Evolutionary conservation across 2,113 vertebrate genomes (phyloP).

Genomic region (Tursiops truncatus): DNA sequence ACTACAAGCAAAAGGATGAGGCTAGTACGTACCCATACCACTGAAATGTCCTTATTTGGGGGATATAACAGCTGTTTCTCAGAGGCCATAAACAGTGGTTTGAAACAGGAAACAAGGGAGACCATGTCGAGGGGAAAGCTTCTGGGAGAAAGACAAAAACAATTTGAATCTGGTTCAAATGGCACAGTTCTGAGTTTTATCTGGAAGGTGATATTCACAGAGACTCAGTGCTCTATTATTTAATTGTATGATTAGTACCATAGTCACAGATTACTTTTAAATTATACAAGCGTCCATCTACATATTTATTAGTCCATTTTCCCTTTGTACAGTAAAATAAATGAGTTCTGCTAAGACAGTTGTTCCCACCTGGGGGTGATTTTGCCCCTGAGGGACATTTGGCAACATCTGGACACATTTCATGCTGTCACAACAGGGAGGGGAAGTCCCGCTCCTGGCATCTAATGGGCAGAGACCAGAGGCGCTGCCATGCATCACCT

Average conservation of each 20-base stretch:
- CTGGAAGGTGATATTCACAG: neutral
- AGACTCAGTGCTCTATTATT: neutral
- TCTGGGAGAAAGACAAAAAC: neutral
- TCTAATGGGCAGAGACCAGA: neutral
- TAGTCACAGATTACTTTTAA: neutral
- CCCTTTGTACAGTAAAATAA: neutral
- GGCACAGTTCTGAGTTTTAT: neutral
- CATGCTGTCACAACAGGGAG: neutral
- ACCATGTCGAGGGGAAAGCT: neutral
- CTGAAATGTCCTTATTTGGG: neutral
- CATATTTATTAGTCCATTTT: neutral
- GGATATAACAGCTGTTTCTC: neutral
- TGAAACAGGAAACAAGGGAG: neutral
- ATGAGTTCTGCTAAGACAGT: neutral
- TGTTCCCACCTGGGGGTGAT: neutral
- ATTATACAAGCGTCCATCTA: neutral
- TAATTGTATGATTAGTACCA: neutral
- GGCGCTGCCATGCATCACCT: rapidly evolving
- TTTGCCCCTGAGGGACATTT: no score
- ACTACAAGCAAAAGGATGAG: neutral
- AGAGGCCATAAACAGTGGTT: neutral
- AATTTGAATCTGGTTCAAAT: neutral
- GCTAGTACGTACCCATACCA: no score
- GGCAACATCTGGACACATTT: no score
- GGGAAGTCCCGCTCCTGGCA: no score